phyloP scores from a whole-genome alignment of 2,113 vertebrate genomes.

The Poeciliopsis prolifica region DNA sequence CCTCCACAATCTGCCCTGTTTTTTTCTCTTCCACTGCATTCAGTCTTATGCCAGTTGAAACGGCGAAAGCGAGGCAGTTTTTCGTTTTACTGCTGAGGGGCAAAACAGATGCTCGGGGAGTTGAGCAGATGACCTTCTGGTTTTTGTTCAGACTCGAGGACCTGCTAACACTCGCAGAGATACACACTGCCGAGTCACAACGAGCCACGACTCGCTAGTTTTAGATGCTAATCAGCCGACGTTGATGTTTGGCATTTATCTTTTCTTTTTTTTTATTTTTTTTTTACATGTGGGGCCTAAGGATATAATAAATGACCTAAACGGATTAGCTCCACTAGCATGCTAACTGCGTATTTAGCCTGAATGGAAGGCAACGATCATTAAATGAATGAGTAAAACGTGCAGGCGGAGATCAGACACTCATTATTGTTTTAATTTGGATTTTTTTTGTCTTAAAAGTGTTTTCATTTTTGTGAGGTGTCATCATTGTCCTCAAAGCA shows the following conservation, averaged over 20 bases:
- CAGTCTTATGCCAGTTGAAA: constrained; percentile 26
- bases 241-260: too few species aligned
- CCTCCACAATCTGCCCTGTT: constrained; percentile 24
- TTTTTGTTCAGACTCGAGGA: constrained; percentile 33
- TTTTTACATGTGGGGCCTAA: too few species aligned
- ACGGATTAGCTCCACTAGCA: too few species aligned
- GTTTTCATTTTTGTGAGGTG: too few species aligned
- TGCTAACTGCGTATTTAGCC: too few species aligned
- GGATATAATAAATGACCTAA: too few species aligned
- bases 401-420: background rate
- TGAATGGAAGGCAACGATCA: background rate
- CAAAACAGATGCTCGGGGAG: constrained; percentile 14
- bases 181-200: background rate
- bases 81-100: constrained; percentile 27
- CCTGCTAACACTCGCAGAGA: constrained; percentile 5
- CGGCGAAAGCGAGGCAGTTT: constrained; percentile 48
- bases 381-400: background rate
- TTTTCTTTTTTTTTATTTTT: too few species aligned
- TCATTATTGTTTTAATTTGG: too few species aligned
- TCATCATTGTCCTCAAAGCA: too few species aligned
- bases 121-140: constrained; percentile 26
- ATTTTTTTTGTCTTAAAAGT: too few species aligned
- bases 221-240: background rate
- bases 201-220: background rate
- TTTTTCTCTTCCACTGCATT: constrained; percentile 4